Evolutionary conservation across 2,888 invertebrate genomes (phyloP).

Genomic region (Eupithecia exiguata): DNA sequence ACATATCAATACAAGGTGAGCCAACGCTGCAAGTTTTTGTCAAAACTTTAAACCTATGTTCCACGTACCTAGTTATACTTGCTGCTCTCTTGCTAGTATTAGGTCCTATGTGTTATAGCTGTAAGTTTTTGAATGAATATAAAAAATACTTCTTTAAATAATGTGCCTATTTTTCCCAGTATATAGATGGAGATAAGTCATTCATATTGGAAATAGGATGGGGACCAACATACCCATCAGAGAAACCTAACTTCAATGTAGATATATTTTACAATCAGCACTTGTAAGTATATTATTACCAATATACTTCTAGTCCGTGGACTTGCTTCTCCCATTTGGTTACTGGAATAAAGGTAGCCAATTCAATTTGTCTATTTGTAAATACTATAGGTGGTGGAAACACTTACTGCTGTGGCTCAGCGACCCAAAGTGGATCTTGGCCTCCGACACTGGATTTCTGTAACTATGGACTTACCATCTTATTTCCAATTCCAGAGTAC

Average conservation of each 20-base stretch:
- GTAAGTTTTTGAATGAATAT: not conserved
- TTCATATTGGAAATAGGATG: slow-evolving; percentile 95
- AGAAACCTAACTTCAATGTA: slow-evolving; percentile 91
- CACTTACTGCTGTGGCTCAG: not conserved
- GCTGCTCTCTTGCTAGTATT: not conserved
- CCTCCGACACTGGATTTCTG: not conserved
- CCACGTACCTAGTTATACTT: not conserved
- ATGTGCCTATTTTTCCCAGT: slow-evolving; percentile 78
- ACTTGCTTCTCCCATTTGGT: not conserved
- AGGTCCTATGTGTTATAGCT: not conserved
- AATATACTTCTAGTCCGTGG: not conserved
- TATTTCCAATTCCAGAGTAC: slow-evolving; percentile 80
- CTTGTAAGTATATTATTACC: slow-evolving; percentile 87
- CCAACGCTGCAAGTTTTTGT: not conserved
- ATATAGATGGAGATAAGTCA: slow-evolving; percentile 92
- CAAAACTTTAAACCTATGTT: not conserved
- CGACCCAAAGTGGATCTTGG: not conserved
- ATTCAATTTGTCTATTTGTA: not conserved
- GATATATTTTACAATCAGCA: slow-evolving; percentile 97
- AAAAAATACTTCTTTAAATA: not conserved
- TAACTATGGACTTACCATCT: not conserved
- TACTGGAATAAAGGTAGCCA: not conserved
- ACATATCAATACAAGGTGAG: slow-evolving; percentile 96
- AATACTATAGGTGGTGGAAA: not conserved
- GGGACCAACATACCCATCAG: slow-evolving; percentile 93